These are phyloP conservation scores for Oeneis ivallda DNA, from an alignment of 2,888 invertebrate genomes.

Conservation along the genomic window DNA sequence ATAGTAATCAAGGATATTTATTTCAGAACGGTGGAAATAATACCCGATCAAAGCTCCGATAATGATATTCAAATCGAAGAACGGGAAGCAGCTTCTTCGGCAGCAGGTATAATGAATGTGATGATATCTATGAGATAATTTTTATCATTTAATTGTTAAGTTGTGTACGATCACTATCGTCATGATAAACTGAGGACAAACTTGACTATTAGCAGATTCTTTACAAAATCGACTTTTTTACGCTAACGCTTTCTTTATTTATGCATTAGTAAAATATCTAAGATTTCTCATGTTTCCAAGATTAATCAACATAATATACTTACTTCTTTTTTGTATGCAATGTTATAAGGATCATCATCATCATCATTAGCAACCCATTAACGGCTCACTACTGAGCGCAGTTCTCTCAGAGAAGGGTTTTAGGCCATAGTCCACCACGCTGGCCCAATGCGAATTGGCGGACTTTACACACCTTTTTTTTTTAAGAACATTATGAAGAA, in stretches of 20 bases:
- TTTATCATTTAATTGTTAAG: conserved; percentile 24
- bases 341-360: too few species aligned
- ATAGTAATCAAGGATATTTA: conserved; percentile 10
- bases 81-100: conserved; percentile 63
- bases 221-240: neutral
- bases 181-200: conserved; percentile 10
- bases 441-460: too few species aligned
- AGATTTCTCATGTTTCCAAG: neutral
- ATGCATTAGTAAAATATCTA: neutral
- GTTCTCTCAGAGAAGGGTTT: too few species aligned
- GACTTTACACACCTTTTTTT: too few species aligned
- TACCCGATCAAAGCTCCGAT: conserved; percentile 62
- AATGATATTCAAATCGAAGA: conserved; percentile 70
- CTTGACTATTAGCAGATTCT: neutral
- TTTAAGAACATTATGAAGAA: too few species aligned
- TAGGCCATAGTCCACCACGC: too few species aligned
- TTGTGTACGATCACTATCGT: conserved; percentile 16
- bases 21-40: conserved; percentile 68
- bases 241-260: neutral
- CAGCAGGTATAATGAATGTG: conserved; percentile 56
- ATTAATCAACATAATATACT: neutral
- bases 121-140: neutral
- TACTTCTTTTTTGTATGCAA: neutral
- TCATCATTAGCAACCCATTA: too few species aligned
- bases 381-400: too few species aligned